Base-by-base conservation (phyloP, 2,797 vertebrate genomes). In the Podarcis lilfordi region DNA sequence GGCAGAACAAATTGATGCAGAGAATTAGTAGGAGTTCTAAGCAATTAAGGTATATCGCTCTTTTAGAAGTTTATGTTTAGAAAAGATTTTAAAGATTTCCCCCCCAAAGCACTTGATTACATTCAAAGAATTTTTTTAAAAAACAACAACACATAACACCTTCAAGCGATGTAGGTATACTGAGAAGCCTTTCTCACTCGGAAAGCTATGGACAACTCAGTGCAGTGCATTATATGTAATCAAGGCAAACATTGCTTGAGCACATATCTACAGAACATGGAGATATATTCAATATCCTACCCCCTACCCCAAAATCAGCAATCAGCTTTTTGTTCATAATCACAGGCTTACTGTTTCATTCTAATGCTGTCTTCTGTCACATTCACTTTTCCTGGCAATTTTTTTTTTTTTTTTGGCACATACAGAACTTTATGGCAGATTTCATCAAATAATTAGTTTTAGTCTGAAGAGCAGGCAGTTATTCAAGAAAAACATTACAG, bases 291-390 rank as follows among this genome's bases (percentile, higher is more conserved):
- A 96, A 90, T 92, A 91, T 7, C 75, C 78, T 96, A 50, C 95
- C 37, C 76, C 21, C 21, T 27, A 25, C 11, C 93, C 94, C 91
- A 88, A 74, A 80, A 91, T 71, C 93, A 96, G 95, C 94, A 94
- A 96, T 97, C 95, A 97, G 94, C 93, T 94, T 96, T 95, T 94
- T 92, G 86, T 88, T 96, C 92, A 93, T 95, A 95, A 96, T 91
- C 92, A 92, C 90, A 90, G 32, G 90, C 8, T 82, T 91, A 95
- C 80, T 35, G 82, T 91, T 95, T 90, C 85, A 91, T 93, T 92
- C 93, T 92, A 95, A 95, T 94, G 88, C 89, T 93, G 91, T 96
- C 92, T 95, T 97, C 95, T 95, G 82, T 69, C 27, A 93, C 89
- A 93, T 89, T 90, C 80, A 71, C 13, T 80, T 85, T 55, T 55